These are phyloP conservation scores for Protobothrops mucrosquamatus DNA, from an alignment of 2,113 vertebrate genomes.

Conservation along the genomic window DNA sequence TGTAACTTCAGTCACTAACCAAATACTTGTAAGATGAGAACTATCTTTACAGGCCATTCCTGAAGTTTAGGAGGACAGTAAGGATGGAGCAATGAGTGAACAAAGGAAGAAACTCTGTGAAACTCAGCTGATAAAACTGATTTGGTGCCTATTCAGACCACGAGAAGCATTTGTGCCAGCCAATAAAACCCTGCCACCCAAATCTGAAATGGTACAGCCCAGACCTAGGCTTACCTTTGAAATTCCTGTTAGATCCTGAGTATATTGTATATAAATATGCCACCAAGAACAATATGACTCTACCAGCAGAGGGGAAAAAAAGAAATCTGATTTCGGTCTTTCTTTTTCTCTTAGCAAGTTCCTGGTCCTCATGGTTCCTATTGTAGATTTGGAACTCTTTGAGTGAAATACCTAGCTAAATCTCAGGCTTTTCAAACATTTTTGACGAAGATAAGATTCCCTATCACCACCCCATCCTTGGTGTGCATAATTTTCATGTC, in stretches of 20 bases:
- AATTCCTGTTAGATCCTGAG: background rate
- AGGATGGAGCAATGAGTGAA: background rate
- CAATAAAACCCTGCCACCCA: background rate
- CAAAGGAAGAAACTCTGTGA: background rate
- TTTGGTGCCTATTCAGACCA: background rate
- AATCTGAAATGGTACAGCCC: background rate
- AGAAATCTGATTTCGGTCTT: background rate
- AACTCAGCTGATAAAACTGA: background rate
- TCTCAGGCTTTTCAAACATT: background rate
- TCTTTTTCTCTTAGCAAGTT: background rate
- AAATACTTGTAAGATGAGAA: background rate
- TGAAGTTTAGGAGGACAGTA: background rate
- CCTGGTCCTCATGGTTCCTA: background rate
- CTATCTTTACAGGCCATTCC: background rate
- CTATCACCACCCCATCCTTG: too few relatives aligned
- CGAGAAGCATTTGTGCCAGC: background rate
- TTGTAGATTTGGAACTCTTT: background rate
- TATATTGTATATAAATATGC: background rate
- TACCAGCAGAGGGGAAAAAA: background rate
- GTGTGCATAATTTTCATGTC: background rate
- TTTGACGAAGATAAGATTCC: background rate
- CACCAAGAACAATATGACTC: background rate
- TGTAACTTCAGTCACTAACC: background rate
- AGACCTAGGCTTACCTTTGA: background rate
- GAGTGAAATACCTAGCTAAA: background rate